Percentiles rank a stretch among this genome's conserved stretches.
Conservation (phyloP, 2,888 invertebrate genomes). For the Melikaiella ostensackeni region DNA sequence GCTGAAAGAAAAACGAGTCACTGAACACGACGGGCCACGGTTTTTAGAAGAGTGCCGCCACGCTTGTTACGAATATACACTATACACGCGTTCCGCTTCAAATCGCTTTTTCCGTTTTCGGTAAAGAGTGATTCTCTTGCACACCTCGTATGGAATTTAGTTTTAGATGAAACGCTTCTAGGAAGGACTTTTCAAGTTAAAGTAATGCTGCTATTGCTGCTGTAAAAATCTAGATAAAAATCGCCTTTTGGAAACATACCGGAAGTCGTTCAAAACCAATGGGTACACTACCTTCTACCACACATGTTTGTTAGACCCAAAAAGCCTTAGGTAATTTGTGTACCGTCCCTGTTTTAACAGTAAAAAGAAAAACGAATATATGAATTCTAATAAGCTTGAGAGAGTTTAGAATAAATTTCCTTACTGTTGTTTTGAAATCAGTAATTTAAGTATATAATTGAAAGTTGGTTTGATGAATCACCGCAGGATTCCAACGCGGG, state of each 20-base stretch:
- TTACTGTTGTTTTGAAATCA: too few species aligned
- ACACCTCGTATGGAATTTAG: slow-evolving; percentile 3
- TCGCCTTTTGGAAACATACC: slow-evolving; percentile 1
- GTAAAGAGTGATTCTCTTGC: background rate
- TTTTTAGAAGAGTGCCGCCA: slow-evolving; percentile 32
- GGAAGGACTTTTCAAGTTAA: slow-evolving; percentile 18
- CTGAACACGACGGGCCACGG: slow-evolving; percentile 1
- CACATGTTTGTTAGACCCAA: too few species aligned
- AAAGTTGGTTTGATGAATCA: too few species aligned
- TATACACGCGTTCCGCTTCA: slow-evolving; percentile 30
- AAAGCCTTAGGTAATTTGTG: too few species aligned
- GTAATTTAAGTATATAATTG: too few species aligned
- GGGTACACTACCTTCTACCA: too few species aligned
- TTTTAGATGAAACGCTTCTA: slow-evolving; percentile 1
- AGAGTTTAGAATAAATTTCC: too few species aligned
- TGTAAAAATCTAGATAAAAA: slow-evolving; percentile 29
- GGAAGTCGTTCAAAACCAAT: background rate
- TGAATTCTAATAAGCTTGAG: too few species aligned
- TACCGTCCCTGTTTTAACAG: too few species aligned
- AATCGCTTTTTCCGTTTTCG: slow-evolving; percentile 36
- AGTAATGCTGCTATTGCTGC: background rate
- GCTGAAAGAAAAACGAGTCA: slow-evolving; percentile 31
- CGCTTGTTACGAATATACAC: slow-evolving; percentile 20
- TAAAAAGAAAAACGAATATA: too few species aligned
- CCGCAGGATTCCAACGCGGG: too few species aligned